phyloP scores from a whole-genome alignment of 2,797 vertebrate genomes.

The Hemitrygon akajei region DNA sequence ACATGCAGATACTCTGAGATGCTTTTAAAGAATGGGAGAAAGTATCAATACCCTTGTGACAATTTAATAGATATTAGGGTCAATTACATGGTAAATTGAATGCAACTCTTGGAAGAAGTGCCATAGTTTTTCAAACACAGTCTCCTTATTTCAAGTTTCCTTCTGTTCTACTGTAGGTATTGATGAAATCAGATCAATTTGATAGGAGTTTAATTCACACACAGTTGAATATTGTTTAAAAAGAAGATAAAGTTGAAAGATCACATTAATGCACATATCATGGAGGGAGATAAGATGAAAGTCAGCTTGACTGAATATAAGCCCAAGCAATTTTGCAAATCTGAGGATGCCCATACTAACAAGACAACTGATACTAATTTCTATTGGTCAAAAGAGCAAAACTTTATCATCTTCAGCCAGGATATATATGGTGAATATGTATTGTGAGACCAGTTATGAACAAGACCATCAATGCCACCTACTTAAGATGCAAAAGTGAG shows the following conservation, averaged over 20 bases:
- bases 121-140: not conserved
- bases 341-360: not conserved
- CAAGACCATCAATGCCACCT: not conserved
- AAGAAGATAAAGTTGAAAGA: not conserved
- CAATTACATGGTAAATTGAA: not conserved
- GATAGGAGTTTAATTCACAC: not conserved
- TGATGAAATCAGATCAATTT: not conserved
- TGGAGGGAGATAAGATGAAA: not conserved
- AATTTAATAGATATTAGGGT: no score
- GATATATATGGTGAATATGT: not conserved
- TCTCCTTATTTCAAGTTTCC: not conserved
- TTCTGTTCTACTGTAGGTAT: not conserved
- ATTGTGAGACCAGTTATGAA: not conserved
- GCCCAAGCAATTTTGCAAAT: not conserved
- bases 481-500: not conserved
- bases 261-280: not conserved
- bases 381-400: not conserved
- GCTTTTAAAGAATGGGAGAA: not conserved
- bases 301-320: no score
- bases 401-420: not conserved
- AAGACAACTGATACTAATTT: not conserved
- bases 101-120: not conserved
- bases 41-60: not conserved
- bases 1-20: not conserved
- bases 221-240: not conserved